Percentiles rank a stretch among this genome's conserved stretches.
phyloP scores from a whole-genome alignment of 1,140 invertebrate species.

The Drosophila kanapiae region DNA sequence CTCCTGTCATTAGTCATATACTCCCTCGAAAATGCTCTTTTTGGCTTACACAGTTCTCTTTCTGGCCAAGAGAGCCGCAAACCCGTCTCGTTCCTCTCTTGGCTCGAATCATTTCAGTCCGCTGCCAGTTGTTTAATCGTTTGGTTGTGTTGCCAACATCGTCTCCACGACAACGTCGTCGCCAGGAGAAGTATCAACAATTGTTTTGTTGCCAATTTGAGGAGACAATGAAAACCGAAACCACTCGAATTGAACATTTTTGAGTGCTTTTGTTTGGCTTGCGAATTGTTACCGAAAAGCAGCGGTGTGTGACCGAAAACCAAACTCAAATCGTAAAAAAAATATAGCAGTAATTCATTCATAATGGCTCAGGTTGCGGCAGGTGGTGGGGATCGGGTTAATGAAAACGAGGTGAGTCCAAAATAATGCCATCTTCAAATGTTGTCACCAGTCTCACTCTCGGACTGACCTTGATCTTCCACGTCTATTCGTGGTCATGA shows the following conservation, averaged over 20 bases:
- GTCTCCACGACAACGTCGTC: slow-evolving; percentile 63
- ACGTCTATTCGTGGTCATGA: slow-evolving; percentile 15
- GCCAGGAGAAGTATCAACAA: slow-evolving; percentile 27
- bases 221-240: slow-evolving; percentile 41
- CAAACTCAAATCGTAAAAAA: slow-evolving; percentile 30
- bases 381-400: slow-evolving; percentile 32
- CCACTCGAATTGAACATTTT: slow-evolving; percentile 14
- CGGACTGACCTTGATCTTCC: slow-evolving; percentile 51
- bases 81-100: slow-evolving; percentile 29
- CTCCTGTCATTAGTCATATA: slow-evolving; percentile 27
- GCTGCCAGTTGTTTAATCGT: slow-evolving; percentile 74
- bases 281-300: slow-evolving; percentile 19
- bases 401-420: slow-evolving; percentile 52
- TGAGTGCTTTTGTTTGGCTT: slow-evolving; percentile 23
- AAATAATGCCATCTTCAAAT: slow-evolving; percentile 20
- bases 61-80: slow-evolving; percentile 11
- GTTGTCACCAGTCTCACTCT: slow-evolving; percentile 3
- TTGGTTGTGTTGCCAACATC: slow-evolving; percentile 67
- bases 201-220: slow-evolving; percentile 26
- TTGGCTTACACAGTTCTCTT: slow-evolving; percentile 17
- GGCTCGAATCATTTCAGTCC: slow-evolving; percentile 54
- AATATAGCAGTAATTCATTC: slow-evolving; percentile 18
- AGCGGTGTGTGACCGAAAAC: slow-evolving; percentile 42
- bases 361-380: slow-evolving; percentile 47
- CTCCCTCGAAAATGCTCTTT: slow-evolving; percentile 25